Conservation (phyloP, 2,888 invertebrate species). For the Rhimphoctona megacephalus region DNA sequence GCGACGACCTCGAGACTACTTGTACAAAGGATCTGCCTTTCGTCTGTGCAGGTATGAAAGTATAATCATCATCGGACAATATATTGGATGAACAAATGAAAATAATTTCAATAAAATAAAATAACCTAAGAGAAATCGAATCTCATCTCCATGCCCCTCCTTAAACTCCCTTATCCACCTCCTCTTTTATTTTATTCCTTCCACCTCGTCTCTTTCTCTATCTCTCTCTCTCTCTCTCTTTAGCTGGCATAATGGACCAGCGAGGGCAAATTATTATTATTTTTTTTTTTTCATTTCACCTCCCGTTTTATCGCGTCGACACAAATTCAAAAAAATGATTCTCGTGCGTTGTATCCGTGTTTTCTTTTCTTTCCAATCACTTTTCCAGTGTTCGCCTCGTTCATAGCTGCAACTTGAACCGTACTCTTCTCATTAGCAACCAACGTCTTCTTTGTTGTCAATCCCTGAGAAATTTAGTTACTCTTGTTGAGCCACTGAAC, state of each 20-base stretch:
- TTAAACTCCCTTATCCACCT: background rate
- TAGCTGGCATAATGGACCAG: conserved; percentile 13
- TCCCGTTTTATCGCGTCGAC: background rate
- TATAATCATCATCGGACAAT: conserved; percentile 14
- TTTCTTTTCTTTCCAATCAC: conserved; percentile 27
- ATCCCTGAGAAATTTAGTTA: background rate
- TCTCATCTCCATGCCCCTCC: conserved; percentile 46
- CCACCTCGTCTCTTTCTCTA: background rate
- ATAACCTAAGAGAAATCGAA: background rate
- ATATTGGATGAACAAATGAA: conserved; percentile 16
- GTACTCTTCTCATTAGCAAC: background rate
- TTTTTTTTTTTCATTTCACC: background rate
- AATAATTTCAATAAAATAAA: conserved; percentile 28
- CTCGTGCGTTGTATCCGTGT: background rate
- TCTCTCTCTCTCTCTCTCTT: background rate
- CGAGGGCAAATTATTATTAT: background rate
- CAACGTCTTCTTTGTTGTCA: background rate
- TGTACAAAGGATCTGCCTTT: conserved; percentile 86
- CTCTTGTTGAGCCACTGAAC: background rate
- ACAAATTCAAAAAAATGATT: background rate
- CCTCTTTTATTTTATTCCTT: background rate
- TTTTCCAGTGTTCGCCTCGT: conserved; percentile 38
- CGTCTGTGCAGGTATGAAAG: conserved; percentile 87
- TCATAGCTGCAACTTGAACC: conserved; percentile 18
- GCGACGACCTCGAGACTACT: conserved; percentile 81